phyloP scores from a whole-genome alignment of 2,113 vertebrate species.

The Xenotilapia longispinis region DNA sequence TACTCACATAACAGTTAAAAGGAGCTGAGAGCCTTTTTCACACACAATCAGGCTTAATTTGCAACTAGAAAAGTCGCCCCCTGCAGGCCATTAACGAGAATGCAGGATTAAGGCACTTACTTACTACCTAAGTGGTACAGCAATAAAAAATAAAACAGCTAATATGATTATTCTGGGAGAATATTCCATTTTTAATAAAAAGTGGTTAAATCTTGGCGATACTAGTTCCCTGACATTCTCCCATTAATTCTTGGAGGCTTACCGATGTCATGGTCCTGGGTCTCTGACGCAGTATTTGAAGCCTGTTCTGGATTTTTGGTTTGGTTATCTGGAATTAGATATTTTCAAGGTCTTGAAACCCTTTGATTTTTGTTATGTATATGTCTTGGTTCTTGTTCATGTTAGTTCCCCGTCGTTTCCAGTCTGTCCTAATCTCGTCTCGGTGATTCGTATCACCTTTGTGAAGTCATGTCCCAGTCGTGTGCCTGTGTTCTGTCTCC shows the following conservation, averaged over 20 bases:
- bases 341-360: neutral
- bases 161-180: neutral
- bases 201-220: neutral
- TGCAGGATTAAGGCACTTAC: neutral
- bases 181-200: neutral
- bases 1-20: neutral
- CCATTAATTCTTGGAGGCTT: fast-evolving
- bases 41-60: neutral
- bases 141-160: fast-evolving
- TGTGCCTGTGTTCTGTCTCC: neutral
- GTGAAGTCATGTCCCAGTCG: neutral
- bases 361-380: neutral
- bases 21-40: neutral
- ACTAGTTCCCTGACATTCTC: neutral
- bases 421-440: neutral
- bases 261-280: neutral
- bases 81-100: neutral
- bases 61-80: neutral
- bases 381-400: neutral
- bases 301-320: neutral
- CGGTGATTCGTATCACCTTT: fast-evolving
- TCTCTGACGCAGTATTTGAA: neutral
- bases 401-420: neutral
- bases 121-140: neutral
- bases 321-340: neutral